Conservation (phyloP, 2,888 invertebrate species). For the Boloria euphrosyne region DNA sequence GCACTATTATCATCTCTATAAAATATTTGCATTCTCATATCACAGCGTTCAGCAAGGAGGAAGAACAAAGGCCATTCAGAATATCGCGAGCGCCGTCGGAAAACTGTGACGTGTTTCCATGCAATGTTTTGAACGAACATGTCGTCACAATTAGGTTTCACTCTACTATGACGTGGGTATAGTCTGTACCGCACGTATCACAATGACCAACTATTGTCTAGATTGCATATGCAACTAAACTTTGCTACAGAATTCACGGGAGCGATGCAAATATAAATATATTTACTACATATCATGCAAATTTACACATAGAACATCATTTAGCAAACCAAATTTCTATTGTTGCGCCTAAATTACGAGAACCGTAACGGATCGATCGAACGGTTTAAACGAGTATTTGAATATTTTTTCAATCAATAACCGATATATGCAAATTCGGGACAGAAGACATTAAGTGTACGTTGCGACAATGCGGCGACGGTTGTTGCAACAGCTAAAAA, state of each 20-base stretch:
- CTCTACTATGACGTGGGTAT: constrained; percentile 65
- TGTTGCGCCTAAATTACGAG: constrained; percentile 60
- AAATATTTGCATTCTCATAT: constrained; percentile 29
- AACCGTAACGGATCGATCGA: constrained; percentile 77
- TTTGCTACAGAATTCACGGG: constrained; percentile 47
- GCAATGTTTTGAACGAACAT: constrained; percentile 66
- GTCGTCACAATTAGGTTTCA: constrained; percentile 73
- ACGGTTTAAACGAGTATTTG: constrained; percentile 70
- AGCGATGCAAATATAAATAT: constrained; percentile 52
- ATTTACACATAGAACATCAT: constrained; percentile 59
- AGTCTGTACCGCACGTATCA: constrained; percentile 59
- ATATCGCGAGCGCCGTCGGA: constrained; percentile 58
- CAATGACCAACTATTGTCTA: constrained; percentile 61
- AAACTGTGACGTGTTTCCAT: constrained; percentile 71
- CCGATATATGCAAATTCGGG: constrained; percentile 76
- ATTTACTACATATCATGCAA: constrained; percentile 30
- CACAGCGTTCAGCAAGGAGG: constrained; percentile 63
- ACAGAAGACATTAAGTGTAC: constrained; percentile 65
- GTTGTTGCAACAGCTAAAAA: constrained; percentile 76
- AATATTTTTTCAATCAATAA: constrained; percentile 82
- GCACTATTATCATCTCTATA: too few relatives aligned
- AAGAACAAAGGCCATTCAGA: constrained; percentile 80
- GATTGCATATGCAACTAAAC: constrained; percentile 51
- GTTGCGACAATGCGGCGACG: constrained; percentile 73
- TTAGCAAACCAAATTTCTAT: constrained; percentile 58